These are phyloP conservation scores for Cervus canadensis DNA, from an alignment of 2,113 vertebrate genomes.

Conservation along the genomic window DNA sequence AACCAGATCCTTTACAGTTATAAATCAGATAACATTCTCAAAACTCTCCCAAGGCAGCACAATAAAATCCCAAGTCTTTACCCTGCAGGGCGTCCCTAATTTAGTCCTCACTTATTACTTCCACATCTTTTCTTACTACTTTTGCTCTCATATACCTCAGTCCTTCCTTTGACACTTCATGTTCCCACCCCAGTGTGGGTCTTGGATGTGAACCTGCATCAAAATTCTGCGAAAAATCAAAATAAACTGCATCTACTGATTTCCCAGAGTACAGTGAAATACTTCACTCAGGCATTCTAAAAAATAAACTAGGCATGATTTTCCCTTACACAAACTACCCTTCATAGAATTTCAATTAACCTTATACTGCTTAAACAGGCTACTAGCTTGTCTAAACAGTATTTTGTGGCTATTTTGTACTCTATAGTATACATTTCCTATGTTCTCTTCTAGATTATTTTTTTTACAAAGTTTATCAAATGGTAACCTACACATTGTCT, in stretches of 20 bases:
- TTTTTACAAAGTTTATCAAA: background rate
- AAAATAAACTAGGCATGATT: background rate
- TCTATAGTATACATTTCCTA: background rate
- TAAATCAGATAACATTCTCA: background rate
- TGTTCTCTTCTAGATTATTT: background rate
- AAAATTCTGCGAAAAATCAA: background rate
- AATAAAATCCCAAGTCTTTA: background rate
- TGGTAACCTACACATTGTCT: background rate
- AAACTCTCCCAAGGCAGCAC: constrained; percentile 1
- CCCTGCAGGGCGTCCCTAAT: background rate
- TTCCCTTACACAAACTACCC: background rate
- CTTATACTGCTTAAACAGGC: background rate
- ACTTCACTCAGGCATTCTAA: background rate
- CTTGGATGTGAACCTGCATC: background rate
- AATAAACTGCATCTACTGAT: background rate
- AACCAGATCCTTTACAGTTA: background rate
- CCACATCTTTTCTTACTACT: background rate
- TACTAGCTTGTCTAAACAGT: background rate
- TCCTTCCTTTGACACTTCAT: background rate
- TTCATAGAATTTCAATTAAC: background rate
- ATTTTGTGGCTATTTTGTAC: background rate
- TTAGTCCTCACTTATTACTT: background rate
- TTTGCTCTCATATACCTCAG: background rate
- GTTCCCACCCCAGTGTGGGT: background rate
- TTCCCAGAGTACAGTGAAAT: background rate